Base-by-base conservation (phyloP, 92 coral and sea anemone genomes). In the Hydrozoanthus gracilis region DNA sequence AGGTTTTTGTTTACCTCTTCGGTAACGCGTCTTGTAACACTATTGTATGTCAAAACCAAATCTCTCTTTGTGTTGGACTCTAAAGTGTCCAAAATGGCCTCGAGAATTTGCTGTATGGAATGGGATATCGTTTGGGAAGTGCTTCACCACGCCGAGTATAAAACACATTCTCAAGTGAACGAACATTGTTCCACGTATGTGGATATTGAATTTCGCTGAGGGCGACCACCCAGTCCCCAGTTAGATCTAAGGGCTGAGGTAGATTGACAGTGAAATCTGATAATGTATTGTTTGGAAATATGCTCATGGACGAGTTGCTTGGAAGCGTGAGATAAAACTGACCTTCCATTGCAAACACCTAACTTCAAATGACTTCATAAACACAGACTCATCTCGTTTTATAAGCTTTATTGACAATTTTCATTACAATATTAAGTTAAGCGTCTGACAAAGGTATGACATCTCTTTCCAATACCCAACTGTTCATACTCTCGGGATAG, bases 171-270 rank as follows among this genome's bases (percentile, higher is more conserved):
- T 56, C 50, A 50, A 3, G 73, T n/a, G 13, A 17, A 27, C 91
- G 89, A 67, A 89, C 89, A 65, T 89, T 89, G 51, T 78, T 85
- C 92, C 92, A 89, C 4, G 92, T 71, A 13, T 87, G 78, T 4
- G 86, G 89, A 75, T 83, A 89, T 18, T 68, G 78, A 7, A 84
- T 89, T 48, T 85, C 88, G 27, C 80, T 85, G 27, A 89, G 61
- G 27, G 86, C 62, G 46, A 89, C 88, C 73, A 83, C 88, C 92
- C 89, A 86, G 47, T 86, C 87, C 52, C 92, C 92, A 9, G 82
- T 18, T 0, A 90, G 89, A 16, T 88, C 87, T 12, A 88, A 55
- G 2, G 87, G 85, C 44, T 76, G 87, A 35, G 91, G 88, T 8
- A 68, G 88, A 3, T 67, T 65, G 14, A 86, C 85, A 65, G 71